Conservation (phyloP, 2,113 vertebrate species). For the Sardina pilchardus region DNA sequence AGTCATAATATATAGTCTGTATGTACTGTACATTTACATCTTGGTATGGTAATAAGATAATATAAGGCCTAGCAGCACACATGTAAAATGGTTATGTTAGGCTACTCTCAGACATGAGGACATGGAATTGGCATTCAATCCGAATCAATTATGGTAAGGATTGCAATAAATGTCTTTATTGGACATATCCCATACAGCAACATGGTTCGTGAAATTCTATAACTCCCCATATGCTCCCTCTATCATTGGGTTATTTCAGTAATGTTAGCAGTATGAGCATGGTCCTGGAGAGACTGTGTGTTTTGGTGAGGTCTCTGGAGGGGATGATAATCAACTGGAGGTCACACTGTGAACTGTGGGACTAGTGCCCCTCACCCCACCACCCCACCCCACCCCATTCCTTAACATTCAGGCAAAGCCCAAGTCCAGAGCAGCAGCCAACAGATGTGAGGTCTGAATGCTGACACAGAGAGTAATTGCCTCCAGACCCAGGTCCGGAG, state of each 20-base stretch:
- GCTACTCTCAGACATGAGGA: neutral
- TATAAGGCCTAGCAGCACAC: neutral
- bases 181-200: neutral
- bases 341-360: neutral
- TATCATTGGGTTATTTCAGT: neutral
- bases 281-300: neutral
- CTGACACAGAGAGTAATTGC: constrained; percentile 23
- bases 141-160: neutral
- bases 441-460: constrained; percentile 2
- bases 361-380: neutral
- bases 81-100: too few species aligned
- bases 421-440: neutral
- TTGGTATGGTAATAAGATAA: neutral
- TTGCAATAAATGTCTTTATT: neutral
- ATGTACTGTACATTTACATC: neutral
- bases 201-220: neutral
- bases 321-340: constrained; percentile 7
- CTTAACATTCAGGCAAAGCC: neutral
- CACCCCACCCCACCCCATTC: neutral
- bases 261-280: neutral
- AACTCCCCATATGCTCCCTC: neutral
- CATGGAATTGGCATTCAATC: neutral
- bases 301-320: constrained; percentile 11
- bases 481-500: constrained; percentile 17
- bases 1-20: neutral